Evolutionary conservation across 2,113 vertebrate genomes (phyloP).

Genomic region (Myotis davidii): DNA sequence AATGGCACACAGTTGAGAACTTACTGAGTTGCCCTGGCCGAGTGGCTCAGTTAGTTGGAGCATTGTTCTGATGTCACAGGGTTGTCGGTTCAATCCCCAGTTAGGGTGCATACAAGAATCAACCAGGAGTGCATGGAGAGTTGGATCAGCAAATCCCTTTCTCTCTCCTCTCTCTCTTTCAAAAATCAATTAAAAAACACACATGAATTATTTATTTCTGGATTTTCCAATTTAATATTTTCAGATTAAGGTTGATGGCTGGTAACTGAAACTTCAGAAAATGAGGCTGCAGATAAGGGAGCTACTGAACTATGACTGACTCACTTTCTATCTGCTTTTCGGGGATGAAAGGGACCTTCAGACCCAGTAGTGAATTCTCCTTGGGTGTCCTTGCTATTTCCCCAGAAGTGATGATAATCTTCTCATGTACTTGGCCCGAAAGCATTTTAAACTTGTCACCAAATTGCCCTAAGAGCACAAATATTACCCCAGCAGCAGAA

Average conservation of each 20-base stretch:
- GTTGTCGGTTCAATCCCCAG: neutral
- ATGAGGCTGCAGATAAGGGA: neutral
- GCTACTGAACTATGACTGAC: neutral
- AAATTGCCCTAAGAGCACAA: neutral
- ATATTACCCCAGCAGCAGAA: neutral
- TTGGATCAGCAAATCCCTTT: neutral
- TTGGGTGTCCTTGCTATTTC: neutral
- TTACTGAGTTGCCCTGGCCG: neutral
- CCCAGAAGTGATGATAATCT: neutral
- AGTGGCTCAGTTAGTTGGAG: neutral
- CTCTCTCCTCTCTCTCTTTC: neutral
- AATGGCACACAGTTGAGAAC: neutral
- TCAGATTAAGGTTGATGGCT: neutral
- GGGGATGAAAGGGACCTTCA: neutral
- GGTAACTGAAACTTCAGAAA: neutral
- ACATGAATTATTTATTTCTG: neutral
- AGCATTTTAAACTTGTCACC: neutral
- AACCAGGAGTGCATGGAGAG: neutral
- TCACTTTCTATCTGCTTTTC: neutral
- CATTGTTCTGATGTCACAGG: neutral
- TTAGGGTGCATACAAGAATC: neutral
- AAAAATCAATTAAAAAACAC: neutral
- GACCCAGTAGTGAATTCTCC: neutral
- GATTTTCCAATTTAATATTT: neutral
- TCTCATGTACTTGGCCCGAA: neutral